phyloP scores from a whole-genome alignment of 2,113 vertebrate genomes.

The Nycticebus coucang region DNA sequence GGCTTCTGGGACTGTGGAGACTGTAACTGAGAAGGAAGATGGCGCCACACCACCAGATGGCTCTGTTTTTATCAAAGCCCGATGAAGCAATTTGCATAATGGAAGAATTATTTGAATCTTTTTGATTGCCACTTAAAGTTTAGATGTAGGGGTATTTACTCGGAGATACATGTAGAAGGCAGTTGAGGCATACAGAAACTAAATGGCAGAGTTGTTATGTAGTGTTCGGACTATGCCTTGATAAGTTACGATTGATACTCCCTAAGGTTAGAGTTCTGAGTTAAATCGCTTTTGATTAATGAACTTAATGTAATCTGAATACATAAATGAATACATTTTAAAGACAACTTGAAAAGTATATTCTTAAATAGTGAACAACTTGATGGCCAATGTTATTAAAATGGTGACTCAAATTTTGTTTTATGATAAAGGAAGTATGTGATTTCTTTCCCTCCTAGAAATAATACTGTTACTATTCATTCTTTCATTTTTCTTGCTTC shows the following conservation, averaged over 20 bases:
- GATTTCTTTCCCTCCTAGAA: constrained; percentile 42
- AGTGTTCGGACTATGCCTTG: constrained; percentile 53
- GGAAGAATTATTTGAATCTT: constrained; percentile 8
- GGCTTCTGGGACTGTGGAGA: constrained; percentile 87
- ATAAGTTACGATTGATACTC: constrained; percentile 25
- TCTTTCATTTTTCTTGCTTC: constrained; percentile 9
- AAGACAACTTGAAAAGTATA: constrained; percentile 34
- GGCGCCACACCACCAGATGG: constrained; percentile 79
- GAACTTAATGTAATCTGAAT: constrained; percentile 46
- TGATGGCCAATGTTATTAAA: constrained; percentile 46
- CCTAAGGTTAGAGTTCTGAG: constrained; percentile 45
- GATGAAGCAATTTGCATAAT: constrained; percentile 75
- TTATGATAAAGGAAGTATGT: background rate
- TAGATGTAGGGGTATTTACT: constrained; percentile 1
- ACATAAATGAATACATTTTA: constrained; percentile 37
- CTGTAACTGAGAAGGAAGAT: constrained; percentile 80
- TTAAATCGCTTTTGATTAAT: constrained; percentile 31
- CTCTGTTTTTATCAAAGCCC: constrained; percentile 90
- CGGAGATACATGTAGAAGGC: background rate
- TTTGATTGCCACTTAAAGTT: constrained; percentile 23
- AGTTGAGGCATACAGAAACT: constrained; percentile 49
- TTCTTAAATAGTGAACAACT: constrained; percentile 31
- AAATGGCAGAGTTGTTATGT: constrained; percentile 34
- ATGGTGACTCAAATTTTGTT: constrained; percentile 11
- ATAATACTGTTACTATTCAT: background rate